phyloP scores from a whole-genome alignment of 1,140 invertebrate genomes.

The Parasteatoda tepidariorum region DNA sequence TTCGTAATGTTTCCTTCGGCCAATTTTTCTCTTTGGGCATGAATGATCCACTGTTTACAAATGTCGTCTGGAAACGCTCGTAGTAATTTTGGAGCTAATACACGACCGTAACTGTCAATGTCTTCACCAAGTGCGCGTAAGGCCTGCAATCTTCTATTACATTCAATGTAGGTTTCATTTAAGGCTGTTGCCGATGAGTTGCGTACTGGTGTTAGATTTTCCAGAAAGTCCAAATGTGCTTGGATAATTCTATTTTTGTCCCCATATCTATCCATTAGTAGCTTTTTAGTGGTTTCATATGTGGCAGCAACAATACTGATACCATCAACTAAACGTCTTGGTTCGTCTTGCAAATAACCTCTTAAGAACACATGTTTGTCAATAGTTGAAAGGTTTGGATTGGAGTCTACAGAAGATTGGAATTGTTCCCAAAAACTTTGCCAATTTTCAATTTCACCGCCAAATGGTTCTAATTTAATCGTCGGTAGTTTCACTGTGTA shows the following conservation, averaged over 20 bases:
- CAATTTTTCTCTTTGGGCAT: background rate
- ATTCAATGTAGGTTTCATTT: too few relatives aligned
- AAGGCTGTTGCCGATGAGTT: too few relatives aligned
- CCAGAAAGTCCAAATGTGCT: too few relatives aligned
- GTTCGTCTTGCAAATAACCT: background rate
- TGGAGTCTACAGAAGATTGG: constrained; percentile 9
- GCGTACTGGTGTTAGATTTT: too few relatives aligned
- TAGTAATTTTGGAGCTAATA: constrained; percentile 3
- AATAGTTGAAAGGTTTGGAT: background rate
- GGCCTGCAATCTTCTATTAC: constrained; percentile 18
- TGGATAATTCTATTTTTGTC: constrained; percentile 10
- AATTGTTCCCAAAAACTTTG: constrained; percentile 22
- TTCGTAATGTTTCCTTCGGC: background rate
- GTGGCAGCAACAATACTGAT: background rate
- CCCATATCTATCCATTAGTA: background rate
- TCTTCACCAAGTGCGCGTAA: constrained; percentile 9
- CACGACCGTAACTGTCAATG: background rate
- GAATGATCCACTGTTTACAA: background rate
- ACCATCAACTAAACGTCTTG: background rate
- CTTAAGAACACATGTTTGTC: constrained; percentile 14
- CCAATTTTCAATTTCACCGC: constrained; percentile 10
- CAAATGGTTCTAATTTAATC: constrained; percentile 16
- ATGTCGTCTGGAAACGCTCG: constrained; percentile 3
- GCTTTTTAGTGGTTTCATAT: constrained; percentile 8
- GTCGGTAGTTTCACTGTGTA: constrained; percentile 1